These are phyloP conservation scores for Sebastes goodei DNA, from an alignment of 2,797 vertebrate genomes.

Conservation along the genomic window DNA sequence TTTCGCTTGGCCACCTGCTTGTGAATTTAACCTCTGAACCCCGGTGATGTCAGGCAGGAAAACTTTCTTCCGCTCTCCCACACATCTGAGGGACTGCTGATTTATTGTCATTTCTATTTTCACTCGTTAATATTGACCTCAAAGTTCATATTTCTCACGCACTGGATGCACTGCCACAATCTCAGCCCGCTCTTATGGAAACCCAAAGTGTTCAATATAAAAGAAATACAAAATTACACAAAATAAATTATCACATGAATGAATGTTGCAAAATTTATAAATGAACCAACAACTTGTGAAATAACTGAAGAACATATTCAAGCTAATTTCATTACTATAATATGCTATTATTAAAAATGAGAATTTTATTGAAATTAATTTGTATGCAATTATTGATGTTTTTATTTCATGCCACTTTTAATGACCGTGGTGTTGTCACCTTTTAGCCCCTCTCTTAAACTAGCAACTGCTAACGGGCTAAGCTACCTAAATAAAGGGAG, in stretches of 20 bases:
- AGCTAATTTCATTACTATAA: background rate
- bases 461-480: background rate
- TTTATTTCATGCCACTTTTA: background rate
- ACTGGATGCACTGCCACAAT: background rate
- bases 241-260: background rate
- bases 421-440: background rate
- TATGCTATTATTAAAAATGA: background rate
- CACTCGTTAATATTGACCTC: constrained; percentile 23
- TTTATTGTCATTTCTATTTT: constrained; percentile 51
- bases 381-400: background rate
- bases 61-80: constrained; percentile 58
- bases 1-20: constrained; percentile 60
- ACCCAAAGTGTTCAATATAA: background rate
- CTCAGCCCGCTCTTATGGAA: background rate
- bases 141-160: constrained; percentile 3
- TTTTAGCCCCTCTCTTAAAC: background rate
- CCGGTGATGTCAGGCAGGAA: constrained; percentile 57
- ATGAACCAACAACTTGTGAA: background rate
- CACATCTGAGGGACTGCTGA: constrained; percentile 42
- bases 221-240: background rate
- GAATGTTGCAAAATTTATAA: background rate
- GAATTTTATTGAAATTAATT: background rate
- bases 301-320: background rate
- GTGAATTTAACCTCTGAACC: constrained; percentile 69
- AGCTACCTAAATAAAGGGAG: too few relatives aligned